Percentiles rank a stretch among this genome's conserved stretches.
Evolutionary conservation across 2,113 vertebrate species (phyloP).

Genomic region (Neopipo cinnamomea): DNA sequence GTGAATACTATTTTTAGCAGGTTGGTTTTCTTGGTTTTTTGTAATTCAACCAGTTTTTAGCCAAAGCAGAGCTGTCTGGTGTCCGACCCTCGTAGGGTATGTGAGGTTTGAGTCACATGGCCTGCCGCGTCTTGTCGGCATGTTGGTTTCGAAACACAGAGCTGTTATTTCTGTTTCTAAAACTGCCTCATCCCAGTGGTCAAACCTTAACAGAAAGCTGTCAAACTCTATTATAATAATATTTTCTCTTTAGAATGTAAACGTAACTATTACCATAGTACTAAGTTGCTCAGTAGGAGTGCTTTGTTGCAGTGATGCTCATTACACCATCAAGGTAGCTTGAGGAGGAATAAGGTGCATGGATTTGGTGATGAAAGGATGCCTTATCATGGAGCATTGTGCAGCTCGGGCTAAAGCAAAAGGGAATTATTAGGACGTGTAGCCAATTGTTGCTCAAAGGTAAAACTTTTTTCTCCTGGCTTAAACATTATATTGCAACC

Average conservation of each 20-base stretch:
- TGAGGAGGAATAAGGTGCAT: background rate
- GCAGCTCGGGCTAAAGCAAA: background rate
- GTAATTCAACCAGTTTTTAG: background rate
- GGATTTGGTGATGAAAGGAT: background rate
- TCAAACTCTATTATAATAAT: background rate
- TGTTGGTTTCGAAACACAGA: background rate
- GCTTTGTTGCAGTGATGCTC: background rate
- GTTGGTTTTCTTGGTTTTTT: background rate
- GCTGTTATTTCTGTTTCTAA: background rate
- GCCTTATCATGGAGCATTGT: fast-evolving
- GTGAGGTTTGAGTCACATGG: background rate
- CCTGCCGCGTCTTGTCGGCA: background rate
- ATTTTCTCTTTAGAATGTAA: background rate
- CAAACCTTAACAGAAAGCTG: background rate
- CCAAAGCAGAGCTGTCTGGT: background rate
- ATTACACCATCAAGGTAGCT: fast-evolving
- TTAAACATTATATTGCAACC: background rate
- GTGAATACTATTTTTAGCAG: background rate
- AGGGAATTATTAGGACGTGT: background rate
- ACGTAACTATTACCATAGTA: background rate
- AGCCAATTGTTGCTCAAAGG: background rate
- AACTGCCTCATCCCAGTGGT: background rate
- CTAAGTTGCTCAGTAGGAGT: background rate
- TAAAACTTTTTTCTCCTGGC: background rate
- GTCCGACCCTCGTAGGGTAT: fast-evolving